Percentiles rank a stretch among this genome's conserved stretches.
Conservation (phyloP, 2,888 invertebrate species). For the Lepidocyrtoides sp. region DNA sequence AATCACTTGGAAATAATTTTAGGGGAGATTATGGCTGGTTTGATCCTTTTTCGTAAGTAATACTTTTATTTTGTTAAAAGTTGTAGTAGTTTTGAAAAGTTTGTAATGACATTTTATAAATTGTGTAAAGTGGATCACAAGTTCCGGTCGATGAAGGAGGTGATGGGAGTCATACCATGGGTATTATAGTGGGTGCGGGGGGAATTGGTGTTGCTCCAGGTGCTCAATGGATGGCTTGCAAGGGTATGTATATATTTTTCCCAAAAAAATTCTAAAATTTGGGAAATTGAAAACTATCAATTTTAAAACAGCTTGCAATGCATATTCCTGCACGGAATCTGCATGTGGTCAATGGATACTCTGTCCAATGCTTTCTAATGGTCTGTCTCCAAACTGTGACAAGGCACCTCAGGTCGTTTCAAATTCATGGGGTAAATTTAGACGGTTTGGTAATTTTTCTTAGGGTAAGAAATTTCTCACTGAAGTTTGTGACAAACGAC, state of each 20-base stretch:
- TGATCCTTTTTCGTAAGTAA: slow-evolving; percentile 62
- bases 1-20: slow-evolving; percentile 35
- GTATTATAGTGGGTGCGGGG: not conserved
- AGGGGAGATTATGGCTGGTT: slow-evolving; percentile 56
- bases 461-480: not conserved
- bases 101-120: not conserved
- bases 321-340: not conserved
- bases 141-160: not conserved
- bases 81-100: not conserved
- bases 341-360: slow-evolving; percentile 35
- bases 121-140: not conserved
- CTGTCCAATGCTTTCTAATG: slow-evolving; percentile 22
- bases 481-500: no score
- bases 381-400: not conserved
- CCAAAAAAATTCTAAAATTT: no score
- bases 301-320: not conserved
- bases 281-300: no score
- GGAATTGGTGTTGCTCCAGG: slow-evolving; percentile 24
- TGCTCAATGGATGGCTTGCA: not conserved
- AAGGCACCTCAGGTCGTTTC: slow-evolving; percentile 27
- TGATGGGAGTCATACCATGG: slow-evolving; percentile 15
- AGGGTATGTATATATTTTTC: no score
- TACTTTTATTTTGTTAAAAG: not conserved
- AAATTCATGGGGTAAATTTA: slow-evolving; percentile 39
- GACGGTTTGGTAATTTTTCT: no score